Conservation (phyloP, 1,140 invertebrate genomes). For the Acromyrmex echinatior region DNA sequence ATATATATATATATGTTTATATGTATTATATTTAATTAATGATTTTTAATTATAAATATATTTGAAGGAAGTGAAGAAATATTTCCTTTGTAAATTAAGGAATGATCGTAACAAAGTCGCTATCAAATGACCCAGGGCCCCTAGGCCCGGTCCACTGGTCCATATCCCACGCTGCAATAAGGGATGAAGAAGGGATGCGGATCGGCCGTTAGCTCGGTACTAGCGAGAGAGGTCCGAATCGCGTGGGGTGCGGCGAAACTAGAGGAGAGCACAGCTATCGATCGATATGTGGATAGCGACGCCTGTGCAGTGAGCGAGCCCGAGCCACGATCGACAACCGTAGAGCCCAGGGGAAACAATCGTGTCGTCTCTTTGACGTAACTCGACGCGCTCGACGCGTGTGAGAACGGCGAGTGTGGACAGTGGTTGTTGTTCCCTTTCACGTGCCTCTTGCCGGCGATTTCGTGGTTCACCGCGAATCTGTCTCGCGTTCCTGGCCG, state of each 20-base stretch:
- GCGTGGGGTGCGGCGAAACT: conserved; percentile 49
- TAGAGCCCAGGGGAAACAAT: conserved; percentile 75
- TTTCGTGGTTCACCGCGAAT: not conserved
- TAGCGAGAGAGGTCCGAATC: conserved; percentile 19
- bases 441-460: not conserved
- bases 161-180: conserved; percentile 8
- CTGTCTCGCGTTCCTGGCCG: not conserved
- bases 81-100: not conserved
- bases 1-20: no score
- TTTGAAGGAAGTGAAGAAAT: not conserved
- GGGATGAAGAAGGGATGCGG: conserved; percentile 24
- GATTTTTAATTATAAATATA: not conserved
- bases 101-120: not conserved
- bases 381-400: not conserved
- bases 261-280: conserved; percentile 72
- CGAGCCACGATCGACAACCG: conserved; percentile 65
- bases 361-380: conserved; percentile 63
- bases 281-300: conserved; percentile 78
- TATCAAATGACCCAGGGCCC: not conserved
- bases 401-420: not conserved
- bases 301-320: conserved; percentile 79
- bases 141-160: not conserved
- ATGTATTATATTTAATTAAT: not conserved
- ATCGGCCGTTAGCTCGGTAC: conserved; percentile 19
- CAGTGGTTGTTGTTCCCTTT: conserved; percentile 23